Conservation (phyloP, 1,140 invertebrate genomes). For the Oryctes rhinoceros region DNA sequence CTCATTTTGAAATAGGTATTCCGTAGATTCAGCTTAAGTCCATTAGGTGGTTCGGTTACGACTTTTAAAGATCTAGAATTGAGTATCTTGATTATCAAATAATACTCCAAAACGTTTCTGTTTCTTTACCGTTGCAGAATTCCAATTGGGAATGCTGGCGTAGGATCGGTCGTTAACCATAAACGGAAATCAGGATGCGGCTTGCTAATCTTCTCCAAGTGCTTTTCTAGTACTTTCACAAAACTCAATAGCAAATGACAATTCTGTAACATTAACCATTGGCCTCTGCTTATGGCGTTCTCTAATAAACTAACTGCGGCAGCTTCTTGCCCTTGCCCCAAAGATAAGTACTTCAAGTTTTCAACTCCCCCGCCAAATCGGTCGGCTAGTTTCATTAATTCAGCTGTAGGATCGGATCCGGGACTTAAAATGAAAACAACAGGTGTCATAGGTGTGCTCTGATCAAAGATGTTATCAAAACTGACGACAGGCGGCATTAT, state of each 20-base stretch:
- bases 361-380: slow-evolving; percentile 72
- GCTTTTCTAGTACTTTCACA: slow-evolving; percentile 81
- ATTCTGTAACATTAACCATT: slow-evolving; percentile 92
- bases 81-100: slow-evolving; percentile 19
- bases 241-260: slow-evolving; percentile 87
- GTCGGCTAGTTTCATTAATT: slow-evolving; percentile 88
- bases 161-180: slow-evolving; percentile 91
- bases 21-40: slow-evolving; percentile 86
- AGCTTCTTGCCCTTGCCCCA: slow-evolving; percentile 89
- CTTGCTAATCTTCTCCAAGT: slow-evolving; percentile 77
- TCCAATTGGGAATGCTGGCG: slow-evolving; percentile 84
- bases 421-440: slow-evolving; percentile 89
- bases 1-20: slow-evolving; percentile 89
- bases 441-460: slow-evolving; percentile 79
- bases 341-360: slow-evolving; percentile 82
- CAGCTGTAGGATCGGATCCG: slow-evolving; percentile 86
- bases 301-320: slow-evolving; percentile 78
- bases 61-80: slow-evolving; percentile 65
- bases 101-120: neutral
- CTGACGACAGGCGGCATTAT: slow-evolving; percentile 85
- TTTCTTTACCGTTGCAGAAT: slow-evolving; percentile 73
- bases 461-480: slow-evolving; percentile 82
- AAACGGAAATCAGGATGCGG: slow-evolving; percentile 90
- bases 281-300: slow-evolving; percentile 76
- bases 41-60: slow-evolving; percentile 89